Base-by-base conservation (phyloP, 2,797 vertebrate species). In the Psittacula echo region DNA sequence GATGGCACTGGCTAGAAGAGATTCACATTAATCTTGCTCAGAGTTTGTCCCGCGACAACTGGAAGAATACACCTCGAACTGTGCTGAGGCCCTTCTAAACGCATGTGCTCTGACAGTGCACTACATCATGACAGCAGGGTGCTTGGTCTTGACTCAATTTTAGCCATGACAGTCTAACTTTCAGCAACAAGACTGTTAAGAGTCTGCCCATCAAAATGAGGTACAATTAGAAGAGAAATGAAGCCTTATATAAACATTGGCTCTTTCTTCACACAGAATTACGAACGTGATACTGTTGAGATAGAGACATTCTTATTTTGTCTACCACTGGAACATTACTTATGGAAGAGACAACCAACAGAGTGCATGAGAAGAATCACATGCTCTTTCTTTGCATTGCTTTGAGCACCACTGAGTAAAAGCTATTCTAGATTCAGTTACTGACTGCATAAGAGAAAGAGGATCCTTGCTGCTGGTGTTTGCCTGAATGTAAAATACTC, bases 201-300 rank as follows among this genome's bases (percentile, higher is more conserved):
- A 86, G 48, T 45, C 64, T 80, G 44, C 37, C 53, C 48, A 27
- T 56, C 37, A 68, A 76, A 90, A 83, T 7, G 6, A 42, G 44
- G n/a, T 22, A 73, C n/a, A 62, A 44, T 42, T 45, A 44, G 51
- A 77, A 50, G 11, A 61, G 20, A 73, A 65, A 56, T 3, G 3
- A 60, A 29, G 42, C 54, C 54, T 73, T 5, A 2, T 22, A 15
- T 61, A 67, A 66, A 60, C 29, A 30, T 66, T 50, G 70, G 29
- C 32, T 51, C 41, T 73, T 56, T 30, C 37, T 89, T 41, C 58
- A 32, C 34, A 37, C 32, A 61, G 56, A 94, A 64, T 37, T 64
- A 41, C 2, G 3, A 51, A 51, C 10, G 32, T 9, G 24, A 24
- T 30, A 15, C 18, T 32, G 17, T 7, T 0, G 0, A 89, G 45